A percentile compares a stretch with the other conserved stretches of the same genome.
Evolutionary conservation across 2,797 vertebrate species (phyloP).

Genomic region (Steatocranus sp.): DNA sequence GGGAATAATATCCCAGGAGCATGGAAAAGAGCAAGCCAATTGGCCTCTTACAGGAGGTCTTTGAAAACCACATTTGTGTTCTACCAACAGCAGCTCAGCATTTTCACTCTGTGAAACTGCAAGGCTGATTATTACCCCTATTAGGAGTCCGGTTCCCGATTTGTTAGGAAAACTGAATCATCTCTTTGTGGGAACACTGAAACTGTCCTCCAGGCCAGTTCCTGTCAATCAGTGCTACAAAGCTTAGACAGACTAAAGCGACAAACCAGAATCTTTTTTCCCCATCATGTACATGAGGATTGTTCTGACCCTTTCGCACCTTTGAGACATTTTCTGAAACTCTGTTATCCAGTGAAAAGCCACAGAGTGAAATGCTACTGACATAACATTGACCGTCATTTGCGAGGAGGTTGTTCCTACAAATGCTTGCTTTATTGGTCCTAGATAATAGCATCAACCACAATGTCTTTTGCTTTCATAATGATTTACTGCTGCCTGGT

Average conservation of each 20-base stretch:
- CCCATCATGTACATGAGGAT: background rate
- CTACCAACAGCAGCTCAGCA: constrained; percentile 42
- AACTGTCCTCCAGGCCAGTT: constrained; percentile 24
- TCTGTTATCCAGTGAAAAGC: constrained; percentile 2
- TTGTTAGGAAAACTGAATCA: constrained; percentile 37
- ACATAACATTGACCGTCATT: constrained; percentile 70
- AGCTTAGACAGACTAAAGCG: constrained; percentile 1
- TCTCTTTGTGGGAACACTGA: constrained; percentile 28
- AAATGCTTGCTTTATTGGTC: constrained; percentile 73
- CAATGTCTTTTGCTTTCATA: constrained; percentile 78
- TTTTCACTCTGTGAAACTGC: constrained; percentile 55
- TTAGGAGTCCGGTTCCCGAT: constrained; percentile 13
- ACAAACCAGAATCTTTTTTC: background rate
- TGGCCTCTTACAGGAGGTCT: constrained; percentile 43
- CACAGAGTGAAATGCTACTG: constrained; percentile 31
- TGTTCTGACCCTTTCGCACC: constrained; percentile 6
- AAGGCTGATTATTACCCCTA: constrained; percentile 45
- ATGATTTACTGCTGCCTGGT: constrained; percentile 87
- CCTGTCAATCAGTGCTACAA: background rate
- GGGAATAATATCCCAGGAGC: constrained; percentile 64
- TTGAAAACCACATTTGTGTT: constrained; percentile 45
- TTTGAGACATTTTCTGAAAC: constrained; percentile 34
- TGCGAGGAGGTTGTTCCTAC: constrained; percentile 68
- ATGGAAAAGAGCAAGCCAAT: constrained; percentile 37
- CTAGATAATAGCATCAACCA: constrained; percentile 84